phyloP scores from a whole-genome alignment of 2,113 vertebrate species.

The Entomyzon cyanotis region DNA sequence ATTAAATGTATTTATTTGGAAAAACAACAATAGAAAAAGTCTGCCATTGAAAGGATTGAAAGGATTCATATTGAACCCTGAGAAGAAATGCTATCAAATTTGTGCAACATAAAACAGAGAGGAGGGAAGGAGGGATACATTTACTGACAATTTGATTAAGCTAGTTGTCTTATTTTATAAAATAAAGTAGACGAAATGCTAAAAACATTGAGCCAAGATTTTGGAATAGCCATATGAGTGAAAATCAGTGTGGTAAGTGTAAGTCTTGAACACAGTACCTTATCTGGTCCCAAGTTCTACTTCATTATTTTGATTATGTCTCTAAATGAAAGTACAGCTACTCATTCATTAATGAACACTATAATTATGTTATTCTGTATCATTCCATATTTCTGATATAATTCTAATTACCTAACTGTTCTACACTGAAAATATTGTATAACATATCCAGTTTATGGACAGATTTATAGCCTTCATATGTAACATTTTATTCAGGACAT shows the following conservation, averaged over 20 bases:
- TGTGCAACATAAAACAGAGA: not conserved
- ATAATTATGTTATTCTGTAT: not conserved
- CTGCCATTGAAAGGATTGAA: not conserved
- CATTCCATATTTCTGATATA: not conserved
- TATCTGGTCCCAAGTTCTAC: not conserved
- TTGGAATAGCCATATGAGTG: not conserved
- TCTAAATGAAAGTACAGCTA: slow-evolving; percentile 12
- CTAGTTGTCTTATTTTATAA: not conserved
- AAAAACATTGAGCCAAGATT: not conserved
- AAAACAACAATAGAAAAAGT: not conserved
- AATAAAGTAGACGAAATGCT: not conserved
- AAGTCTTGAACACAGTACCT: not conserved
- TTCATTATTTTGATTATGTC: not conserved
- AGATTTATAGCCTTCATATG: not conserved
- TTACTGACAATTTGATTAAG: not conserved
- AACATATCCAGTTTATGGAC: not conserved
- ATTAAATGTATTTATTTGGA: not conserved
- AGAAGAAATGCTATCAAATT: not conserved
- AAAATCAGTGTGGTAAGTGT: not conserved
- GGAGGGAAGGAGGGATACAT: not conserved
- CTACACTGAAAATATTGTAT: not conserved
- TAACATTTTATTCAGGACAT: not conserved
- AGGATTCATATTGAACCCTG: not conserved
- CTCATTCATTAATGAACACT: not conserved
- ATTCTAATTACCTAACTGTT: slow-evolving; percentile 22